Base-by-base conservation (phyloP, 2,888 invertebrate genomes). In the Agrotis exclamationis region DNA sequence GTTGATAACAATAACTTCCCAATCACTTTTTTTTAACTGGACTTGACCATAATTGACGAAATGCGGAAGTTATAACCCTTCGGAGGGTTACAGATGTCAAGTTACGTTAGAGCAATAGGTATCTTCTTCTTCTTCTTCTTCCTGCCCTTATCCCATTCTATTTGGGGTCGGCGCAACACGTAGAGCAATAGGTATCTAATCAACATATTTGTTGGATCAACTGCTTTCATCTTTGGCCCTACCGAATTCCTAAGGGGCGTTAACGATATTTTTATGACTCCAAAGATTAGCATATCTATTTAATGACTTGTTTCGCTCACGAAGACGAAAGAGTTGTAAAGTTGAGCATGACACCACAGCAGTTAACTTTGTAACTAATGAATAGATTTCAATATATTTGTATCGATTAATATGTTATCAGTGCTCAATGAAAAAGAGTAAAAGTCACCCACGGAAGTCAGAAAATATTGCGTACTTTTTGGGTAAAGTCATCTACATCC, bases 201-300 rank as follows among this genome's bases (percentile, higher is more conserved):
- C 6, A 33, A 33, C 33, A 56, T 56, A 56, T 56, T 18, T 20
- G 6, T 20, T 33, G 33, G 33, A 33, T 56, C n/a, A 56, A 56
- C 28, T n/a, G 3, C 33, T 56, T 14, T 20, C 33, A 56, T 33
- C 33, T 56, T 56, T 56, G 14, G n/a, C 33, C 56, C 20, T 14
- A 7, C n/a, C 39, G 13, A 33, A 33, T 56, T 56, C n/a, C 6
- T 0, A 56, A 33, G 14, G 14, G 33, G 56, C n/a, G 56, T 33
- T 56, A 1, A 56, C 33, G 56, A 56, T 20, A 56, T 20, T 33
- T 56, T 56, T 56, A 56, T n/a, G 56, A 14, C n/a, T 56, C n/a
- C 6, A 14, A 56, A 33, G 33, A 56, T 33, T 56, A 33, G 56
- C 56, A 56, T 56, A 14, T 33, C n/a, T 33, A 7, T 56, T 33